A percentile compares a stretch with the other conserved stretches of the same genome.
These are phyloP conservation scores for Synanthedon vespiformis DNA, from an alignment of 2,888 invertebrate genomes.

Conservation along the genomic window DNA sequence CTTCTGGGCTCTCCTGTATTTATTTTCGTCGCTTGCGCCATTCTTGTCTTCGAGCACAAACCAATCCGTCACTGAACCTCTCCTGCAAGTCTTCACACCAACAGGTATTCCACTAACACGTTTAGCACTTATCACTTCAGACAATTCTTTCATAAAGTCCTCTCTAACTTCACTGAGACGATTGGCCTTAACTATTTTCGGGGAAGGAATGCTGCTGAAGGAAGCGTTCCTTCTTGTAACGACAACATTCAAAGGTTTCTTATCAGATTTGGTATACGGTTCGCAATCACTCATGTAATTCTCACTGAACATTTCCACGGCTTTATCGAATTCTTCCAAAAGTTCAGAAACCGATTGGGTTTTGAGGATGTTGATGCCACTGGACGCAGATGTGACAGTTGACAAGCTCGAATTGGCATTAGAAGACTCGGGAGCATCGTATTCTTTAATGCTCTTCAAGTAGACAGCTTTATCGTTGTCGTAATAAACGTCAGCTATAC, in stretches of 20 bases:
- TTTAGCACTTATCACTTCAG: slow-evolving; percentile 31
- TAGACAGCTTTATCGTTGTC: slow-evolving; percentile 44
- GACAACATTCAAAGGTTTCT: slow-evolving; percentile 17
- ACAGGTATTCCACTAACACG: slow-evolving; percentile 16
- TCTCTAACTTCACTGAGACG: slow-evolving; percentile 51
- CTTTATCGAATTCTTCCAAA: slow-evolving; percentile 49
- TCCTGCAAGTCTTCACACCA: slow-evolving; percentile 21
- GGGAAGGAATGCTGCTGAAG: slow-evolving; percentile 44
- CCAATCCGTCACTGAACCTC: slow-evolving; percentile 63
- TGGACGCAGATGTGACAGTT: slow-evolving; percentile 42
- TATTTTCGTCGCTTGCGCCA: slow-evolving; percentile 22
- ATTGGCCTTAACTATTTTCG: slow-evolving; percentile 46
- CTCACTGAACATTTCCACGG: slow-evolving; percentile 58
- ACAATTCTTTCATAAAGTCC: slow-evolving; percentile 48
- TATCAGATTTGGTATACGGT: slow-evolving; percentile 41
- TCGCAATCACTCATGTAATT: slow-evolving; percentile 58
- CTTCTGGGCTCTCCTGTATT: slow-evolving; percentile 46
- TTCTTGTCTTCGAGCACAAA: slow-evolving; percentile 50
- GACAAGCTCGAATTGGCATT: slow-evolving; percentile 41
- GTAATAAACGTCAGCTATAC: slow-evolving; percentile 46
- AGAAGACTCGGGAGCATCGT: slow-evolving; percentile 34
- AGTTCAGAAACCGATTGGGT: slow-evolving; percentile 47
- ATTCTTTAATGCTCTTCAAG: slow-evolving; percentile 47
- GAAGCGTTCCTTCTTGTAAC: slow-evolving; percentile 53
- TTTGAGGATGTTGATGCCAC: slow-evolving; percentile 44